Base-by-base conservation (phyloP, 53 echinoderm and acorn worm species). In the Arbacia lixula region DNA sequence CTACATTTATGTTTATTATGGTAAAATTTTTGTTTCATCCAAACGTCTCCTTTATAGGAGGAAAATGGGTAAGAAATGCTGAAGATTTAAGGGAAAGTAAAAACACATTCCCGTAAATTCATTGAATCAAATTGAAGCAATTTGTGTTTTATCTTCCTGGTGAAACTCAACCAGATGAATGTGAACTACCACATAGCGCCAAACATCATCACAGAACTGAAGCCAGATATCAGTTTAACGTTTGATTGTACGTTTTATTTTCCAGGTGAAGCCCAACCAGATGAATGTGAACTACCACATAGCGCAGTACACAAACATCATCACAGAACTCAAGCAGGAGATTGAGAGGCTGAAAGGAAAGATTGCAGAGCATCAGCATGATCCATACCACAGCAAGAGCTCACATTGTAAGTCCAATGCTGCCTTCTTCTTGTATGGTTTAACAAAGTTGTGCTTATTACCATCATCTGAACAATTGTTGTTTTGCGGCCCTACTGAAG, bases 251-350 rank as follows among this genome's bases (percentile, higher is more conserved):
- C 24, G 28, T 12, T 64, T 30, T 2, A 5, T 32, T 10, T 16
- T 1, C 35, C 82, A 99, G 99, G 89, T 99, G 12, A 90, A 83
- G 61, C 72, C 94, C n/a, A 94, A 99, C 80, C 66, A 72, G 43
- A 94, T 84, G 77, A 99, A 87, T 63, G 94, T 99, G 32, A 92
- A 91, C 19, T 90, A 90, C 75, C 99, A 99, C 83, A 92, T 99
- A 43, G 94, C 94, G 2, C 99, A 99, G 91, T 99, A 99, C 51
- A 94, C 99, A 58, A 99, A 94, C 85, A 99, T 99, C 86, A 99
- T 99, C 81, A 74, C 94, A 3, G 99, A 99, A 35, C 84, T 99
- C 36, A 88, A 89, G 27, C 94, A 94, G 43, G 99, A 99, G 85
- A 99, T 99, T 19, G 86, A 86, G 33, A 88, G 99, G 65, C 89